Base-by-base conservation (phyloP, 2,888 invertebrate genomes). In the Tachina grossa region DNA sequence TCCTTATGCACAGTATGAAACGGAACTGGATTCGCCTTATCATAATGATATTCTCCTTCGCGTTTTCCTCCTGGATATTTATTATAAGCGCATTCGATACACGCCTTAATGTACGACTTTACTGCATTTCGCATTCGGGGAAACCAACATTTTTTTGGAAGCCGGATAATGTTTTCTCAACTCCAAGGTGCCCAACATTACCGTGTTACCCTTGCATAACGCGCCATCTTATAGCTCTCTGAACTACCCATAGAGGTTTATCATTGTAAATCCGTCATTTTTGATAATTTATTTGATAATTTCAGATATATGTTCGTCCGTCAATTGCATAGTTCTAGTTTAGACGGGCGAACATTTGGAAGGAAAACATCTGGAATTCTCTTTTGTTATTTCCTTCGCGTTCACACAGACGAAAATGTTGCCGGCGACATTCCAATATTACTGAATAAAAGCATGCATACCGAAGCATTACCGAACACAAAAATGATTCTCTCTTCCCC, bases 241-340 rank as follows among this genome's bases (percentile, higher is more conserved):
- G 84, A 11, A 86, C 82, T 4, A 83, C 71, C 75, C 83, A 79
- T 57, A 79, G 41, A 13, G 9, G 16, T 5, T 47, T 45, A 8
- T 53, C 63, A 0, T 69, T 69, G 2, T 79, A 3, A 84, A 16
- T 51, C 74, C 59, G 13, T 51, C 66, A 10, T 69, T n/a, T 22
- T 69, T 61, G 4, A 76, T 69, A 5, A 63, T 16, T 13, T 76
- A 66, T 9, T 1, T 1, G 2, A 53, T 47, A 0, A 53, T 71
- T 9, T 55, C 57, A 5, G 2, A 22, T 5, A 75, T 51, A 11
- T 77, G 31, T 10, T 49, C 76, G 43, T 83, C 77, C 19, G 39
- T 53, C 0, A 51, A 9, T 68, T 84, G 84, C 84, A 80, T 84
- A 2, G 72, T n/a, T n/a, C n/a, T n/a, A n/a, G n/a, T n/a, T n/a